Conservation (phyloP, 2,888 invertebrate species). For the Drosophila rellima region DNA sequence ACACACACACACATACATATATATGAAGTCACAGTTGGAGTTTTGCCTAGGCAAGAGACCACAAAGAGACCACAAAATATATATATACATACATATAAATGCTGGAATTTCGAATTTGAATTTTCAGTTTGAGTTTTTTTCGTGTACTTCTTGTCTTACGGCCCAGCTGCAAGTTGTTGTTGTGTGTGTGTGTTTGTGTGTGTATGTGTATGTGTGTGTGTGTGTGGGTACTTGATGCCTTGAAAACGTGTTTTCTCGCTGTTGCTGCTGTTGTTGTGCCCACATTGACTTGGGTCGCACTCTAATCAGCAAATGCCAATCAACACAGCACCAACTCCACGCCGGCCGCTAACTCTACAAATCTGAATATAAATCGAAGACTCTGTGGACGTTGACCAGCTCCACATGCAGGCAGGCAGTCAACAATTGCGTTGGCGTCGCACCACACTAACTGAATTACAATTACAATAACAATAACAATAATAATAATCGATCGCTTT, state of each 20-base stretch:
- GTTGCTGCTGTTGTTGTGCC: conserved; percentile 43
- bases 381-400: conserved; percentile 18
- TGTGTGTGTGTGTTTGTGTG: conserved; percentile 33
- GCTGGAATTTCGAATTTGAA: conserved; percentile 76
- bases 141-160: conserved; percentile 50
- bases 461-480: conserved; percentile 65
- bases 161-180: conserved; percentile 39
- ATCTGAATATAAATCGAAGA: not conserved
- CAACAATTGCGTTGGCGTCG: conserved; percentile 62
- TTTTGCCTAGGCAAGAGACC: conserved; percentile 63
- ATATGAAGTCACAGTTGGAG: conserved; percentile 15
- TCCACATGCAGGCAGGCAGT: conserved; percentile 22
- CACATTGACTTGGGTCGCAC: conserved; percentile 55
- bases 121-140: conserved; percentile 66
- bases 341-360: conserved; percentile 18
- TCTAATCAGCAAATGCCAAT: conserved; percentile 81
- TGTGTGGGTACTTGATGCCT: conserved; percentile 62
- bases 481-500: conserved; percentile 60
- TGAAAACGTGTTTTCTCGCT: conserved; percentile 51
- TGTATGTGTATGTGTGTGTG: conserved; percentile 39
- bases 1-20: conserved; percentile 32
- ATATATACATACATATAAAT: conserved; percentile 36
- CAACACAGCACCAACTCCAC: conserved; percentile 49
- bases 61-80: conserved; percentile 35
- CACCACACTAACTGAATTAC: conserved; percentile 75